These are phyloP conservation scores for Manacus vitellinus DNA, from an alignment of 2,113 vertebrate species.

Conservation along the genomic window DNA sequence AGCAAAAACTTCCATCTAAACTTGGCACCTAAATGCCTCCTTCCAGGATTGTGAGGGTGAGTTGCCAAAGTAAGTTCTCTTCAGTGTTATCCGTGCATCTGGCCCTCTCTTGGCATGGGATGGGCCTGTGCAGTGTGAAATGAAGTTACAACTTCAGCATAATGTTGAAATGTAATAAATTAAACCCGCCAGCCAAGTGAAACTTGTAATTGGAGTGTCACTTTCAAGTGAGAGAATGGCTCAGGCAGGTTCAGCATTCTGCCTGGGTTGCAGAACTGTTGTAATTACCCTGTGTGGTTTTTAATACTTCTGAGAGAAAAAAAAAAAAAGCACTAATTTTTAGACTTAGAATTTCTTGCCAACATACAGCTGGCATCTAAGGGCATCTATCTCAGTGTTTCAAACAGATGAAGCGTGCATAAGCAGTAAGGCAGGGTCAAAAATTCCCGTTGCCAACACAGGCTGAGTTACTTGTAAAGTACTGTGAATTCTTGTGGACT, in stretches of 20 bases:
- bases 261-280: background rate
- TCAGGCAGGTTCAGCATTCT: background rate
- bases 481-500: background rate
- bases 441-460: background rate
- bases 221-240: background rate
- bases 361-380: background rate
- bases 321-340: background rate
- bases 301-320: background rate
- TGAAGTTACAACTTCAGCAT: constrained; percentile 8
- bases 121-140: background rate
- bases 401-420: background rate
- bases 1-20: background rate
- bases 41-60: background rate
- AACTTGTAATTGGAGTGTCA: background rate
- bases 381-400: background rate
- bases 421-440: background rate
- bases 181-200: constrained; percentile 8
- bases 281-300: constrained; percentile 19
- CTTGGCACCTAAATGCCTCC: background rate
- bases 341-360: background rate
- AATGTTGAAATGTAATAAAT: background rate
- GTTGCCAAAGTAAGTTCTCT: background rate
- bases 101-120: background rate
- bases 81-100: background rate
- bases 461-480: background rate